Conservation (phyloP, 1,140 invertebrate genomes). For the Steinernema feltiae region DNA sequence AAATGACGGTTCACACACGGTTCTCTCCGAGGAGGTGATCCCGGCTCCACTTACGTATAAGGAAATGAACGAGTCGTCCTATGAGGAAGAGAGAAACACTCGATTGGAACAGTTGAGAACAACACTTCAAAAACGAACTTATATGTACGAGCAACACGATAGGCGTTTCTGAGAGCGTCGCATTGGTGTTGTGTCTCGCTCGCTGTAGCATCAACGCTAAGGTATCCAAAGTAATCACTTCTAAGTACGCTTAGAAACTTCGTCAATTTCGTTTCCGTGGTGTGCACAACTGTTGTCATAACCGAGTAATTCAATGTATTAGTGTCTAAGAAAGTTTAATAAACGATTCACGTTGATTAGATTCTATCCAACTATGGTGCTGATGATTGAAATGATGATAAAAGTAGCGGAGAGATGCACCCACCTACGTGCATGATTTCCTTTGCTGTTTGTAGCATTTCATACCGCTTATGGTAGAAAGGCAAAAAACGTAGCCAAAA, state of each 20-base stretch:
- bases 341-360: too few species aligned
- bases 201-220: neutral
- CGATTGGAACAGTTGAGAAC: neutral
- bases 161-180: neutral
- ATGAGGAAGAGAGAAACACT: neutral
- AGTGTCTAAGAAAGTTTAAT: too few species aligned
- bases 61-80: constrained; percentile 1
- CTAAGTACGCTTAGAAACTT: neutral
- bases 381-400: too few species aligned
- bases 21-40: neutral
- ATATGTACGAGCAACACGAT: neutral
- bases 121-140: constrained; percentile 4
- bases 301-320: too few species aligned
- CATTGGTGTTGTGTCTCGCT: neutral
- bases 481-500: too few species aligned
- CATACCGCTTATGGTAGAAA: too few species aligned
- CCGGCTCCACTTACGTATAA: neutral
- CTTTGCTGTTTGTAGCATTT: too few species aligned
- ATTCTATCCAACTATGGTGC: too few species aligned
- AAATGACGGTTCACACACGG: neutral
- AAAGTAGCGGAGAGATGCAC: too few species aligned
- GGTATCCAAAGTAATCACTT: neutral
- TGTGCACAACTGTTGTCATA: too few species aligned
- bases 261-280: neutral
- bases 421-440: too few species aligned